Conservation (phyloP, 2,113 vertebrate species). For the Alethe diademata region DNA sequence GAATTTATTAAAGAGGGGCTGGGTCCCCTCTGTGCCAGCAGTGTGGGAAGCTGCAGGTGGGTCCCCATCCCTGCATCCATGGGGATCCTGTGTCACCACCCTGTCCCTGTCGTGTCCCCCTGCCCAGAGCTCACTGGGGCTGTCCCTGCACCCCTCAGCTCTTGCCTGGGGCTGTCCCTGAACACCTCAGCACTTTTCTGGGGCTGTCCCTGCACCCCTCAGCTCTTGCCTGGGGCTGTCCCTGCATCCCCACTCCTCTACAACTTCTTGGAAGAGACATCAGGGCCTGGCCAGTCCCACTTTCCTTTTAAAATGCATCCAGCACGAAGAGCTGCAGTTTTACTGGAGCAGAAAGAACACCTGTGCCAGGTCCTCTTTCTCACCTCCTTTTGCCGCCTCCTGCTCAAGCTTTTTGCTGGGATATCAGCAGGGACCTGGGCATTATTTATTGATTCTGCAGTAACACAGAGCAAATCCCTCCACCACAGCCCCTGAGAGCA, state of each 20-base stretch:
- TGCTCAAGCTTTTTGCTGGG: background rate
- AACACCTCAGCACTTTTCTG: background rate
- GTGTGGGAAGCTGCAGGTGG: background rate
- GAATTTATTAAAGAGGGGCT: background rate
- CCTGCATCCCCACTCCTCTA: background rate
- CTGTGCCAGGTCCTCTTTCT: background rate
- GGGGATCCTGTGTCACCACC: background rate
- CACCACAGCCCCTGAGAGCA: background rate
- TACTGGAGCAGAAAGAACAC: background rate
- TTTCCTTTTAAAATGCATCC: background rate
- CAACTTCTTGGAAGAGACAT: background rate
- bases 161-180: background rate
- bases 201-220: background rate
- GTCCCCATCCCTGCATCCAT: accelerated
- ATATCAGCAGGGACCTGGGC: background rate
- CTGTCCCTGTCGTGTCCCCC: accelerated
- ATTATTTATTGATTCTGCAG: conserved; percentile 3
- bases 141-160: background rate
- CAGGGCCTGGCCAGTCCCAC: background rate
- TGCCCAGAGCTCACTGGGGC: background rate
- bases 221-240: background rate
- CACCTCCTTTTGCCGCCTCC: background rate
- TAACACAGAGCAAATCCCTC: background rate
- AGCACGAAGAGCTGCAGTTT: background rate
- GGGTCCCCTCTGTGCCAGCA: background rate